These are phyloP conservation scores for Zeus faber DNA, from an alignment of 2,113 vertebrate species.

Conservation along the genomic window DNA sequence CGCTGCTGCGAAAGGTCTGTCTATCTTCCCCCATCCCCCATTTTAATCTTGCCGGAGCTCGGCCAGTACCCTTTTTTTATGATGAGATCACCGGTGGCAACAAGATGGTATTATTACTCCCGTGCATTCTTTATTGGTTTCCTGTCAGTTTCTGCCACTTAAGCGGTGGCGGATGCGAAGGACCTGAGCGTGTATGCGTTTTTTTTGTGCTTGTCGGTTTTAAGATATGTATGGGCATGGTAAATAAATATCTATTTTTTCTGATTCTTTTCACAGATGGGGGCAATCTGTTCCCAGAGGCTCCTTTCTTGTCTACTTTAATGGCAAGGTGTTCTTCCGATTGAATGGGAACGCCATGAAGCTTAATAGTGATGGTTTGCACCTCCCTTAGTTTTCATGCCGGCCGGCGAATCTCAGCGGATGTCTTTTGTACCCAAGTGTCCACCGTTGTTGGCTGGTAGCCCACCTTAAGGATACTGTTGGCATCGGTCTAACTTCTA, in stretches of 20 bases:
- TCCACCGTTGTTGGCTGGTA: neutral
- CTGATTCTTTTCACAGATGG: slow-evolving; percentile 1
- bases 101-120: slow-evolving; percentile 24
- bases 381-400: slow-evolving; percentile 59
- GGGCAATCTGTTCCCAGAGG: neutral
- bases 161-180: neutral
- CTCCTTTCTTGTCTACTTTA: neutral
- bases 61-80: slow-evolving; percentile 14
- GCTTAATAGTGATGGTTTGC: slow-evolving; percentile 74
- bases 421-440: slow-evolving; percentile 40
- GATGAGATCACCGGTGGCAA: slow-evolving; percentile 29
- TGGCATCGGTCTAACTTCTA: no score
- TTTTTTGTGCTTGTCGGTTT: neutral
- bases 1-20: slow-evolving; percentile 9
- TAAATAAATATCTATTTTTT: neutral
- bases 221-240: neutral
- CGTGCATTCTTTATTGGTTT: slow-evolving; percentile 32
- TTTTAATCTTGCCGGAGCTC: slow-evolving; percentile 15
- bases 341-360: slow-evolving; percentile 57
- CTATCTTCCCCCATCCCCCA: slow-evolving; percentile 12
- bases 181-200: neutral
- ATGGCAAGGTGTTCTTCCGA: slow-evolving; percentile 1
- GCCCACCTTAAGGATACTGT: neutral
- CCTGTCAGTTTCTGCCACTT: slow-evolving; percentile 6
- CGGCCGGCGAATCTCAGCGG: slow-evolving; percentile 68